Base-by-base conservation (phyloP, 2,113 vertebrate species). In the Taurulus bubalis region DNA sequence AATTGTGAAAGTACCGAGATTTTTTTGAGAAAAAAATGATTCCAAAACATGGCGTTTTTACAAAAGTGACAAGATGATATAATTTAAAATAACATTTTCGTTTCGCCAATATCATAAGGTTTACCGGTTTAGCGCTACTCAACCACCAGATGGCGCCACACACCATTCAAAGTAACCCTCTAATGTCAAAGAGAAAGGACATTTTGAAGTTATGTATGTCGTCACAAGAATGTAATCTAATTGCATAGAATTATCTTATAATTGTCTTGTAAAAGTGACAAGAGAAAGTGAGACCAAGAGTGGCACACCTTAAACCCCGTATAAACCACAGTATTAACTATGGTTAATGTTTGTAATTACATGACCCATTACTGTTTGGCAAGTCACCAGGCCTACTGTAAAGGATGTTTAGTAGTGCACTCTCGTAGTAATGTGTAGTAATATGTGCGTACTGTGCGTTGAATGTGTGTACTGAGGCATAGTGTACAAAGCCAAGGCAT, bases 91-190 rank as follows among this genome's bases (percentile, higher is more conserved):
- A 1, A 1, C 2, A 22, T 40, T 55, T 58, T 56, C 4, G 3
- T 59, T 58, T 24, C 18, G n/a, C 1, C 0, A 60, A 6, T 22
- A 49, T 6, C 28, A 18, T 18, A 38, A 20, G 16, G 10, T 15
- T 60, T 77, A 36, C 32, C 18, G 8, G 18, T 67, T 58, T 24
- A 42, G 53, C 20, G 4, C 22, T 4, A 2, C 14, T 66, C 8
- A 12, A 12, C 28, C 64, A 2, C 18, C 38, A 76, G 74, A 76
- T 77, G 63, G 56, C 63, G 36, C 74, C 10, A 49, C 16, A 9
- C 18, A 8, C 3, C 30, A 14, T 51, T 38, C 68, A 28, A 58
- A 42, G 16, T 18, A 58, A 26, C 24, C 20, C 5, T 32, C 51
- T 55, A 8, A 18, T 20, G 18, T 47, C 22, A 53, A 58, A 32